Evolutionary conservation across 1,140 invertebrate genomes (phyloP).

Genomic region (Drosophila sechellia): DNA sequence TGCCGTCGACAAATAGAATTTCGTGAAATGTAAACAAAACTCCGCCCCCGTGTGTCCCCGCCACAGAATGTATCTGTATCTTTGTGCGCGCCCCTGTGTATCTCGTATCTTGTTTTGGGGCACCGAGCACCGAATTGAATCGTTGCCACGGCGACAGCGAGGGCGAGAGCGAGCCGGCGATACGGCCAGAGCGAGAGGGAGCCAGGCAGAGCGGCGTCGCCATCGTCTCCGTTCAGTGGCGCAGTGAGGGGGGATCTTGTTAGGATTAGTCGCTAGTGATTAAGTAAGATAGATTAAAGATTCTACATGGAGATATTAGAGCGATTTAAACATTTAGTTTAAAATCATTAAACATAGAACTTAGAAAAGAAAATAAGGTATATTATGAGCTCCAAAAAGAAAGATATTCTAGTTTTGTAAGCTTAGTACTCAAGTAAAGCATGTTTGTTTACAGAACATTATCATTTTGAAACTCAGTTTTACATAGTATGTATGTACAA

Average conservation of each 20-base stretch:
- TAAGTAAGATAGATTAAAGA: no score
- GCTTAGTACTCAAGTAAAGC: no score
- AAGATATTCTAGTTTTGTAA: no score
- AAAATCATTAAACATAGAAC: no score
- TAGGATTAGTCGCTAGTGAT: not conserved
- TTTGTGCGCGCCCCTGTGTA: conserved; percentile 31
- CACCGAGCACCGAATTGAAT: conserved; percentile 41
- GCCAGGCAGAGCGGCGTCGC: conserved; percentile 20
- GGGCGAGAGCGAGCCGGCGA: conserved; percentile 1
- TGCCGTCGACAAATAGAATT: conserved; percentile 82
- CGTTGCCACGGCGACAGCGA: conserved; percentile 29
- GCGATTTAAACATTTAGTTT: no score
- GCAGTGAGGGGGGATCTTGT: not conserved
- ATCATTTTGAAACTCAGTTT: no score
- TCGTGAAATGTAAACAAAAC: conserved; percentile 84
- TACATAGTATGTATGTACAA: no score
- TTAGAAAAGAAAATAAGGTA: no score
- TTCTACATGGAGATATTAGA: no score
- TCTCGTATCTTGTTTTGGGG: conserved; percentile 17
- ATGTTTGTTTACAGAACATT: no score
- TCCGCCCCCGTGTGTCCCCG: conserved; percentile 75
- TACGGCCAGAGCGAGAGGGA: conserved; percentile 1
- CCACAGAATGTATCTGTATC: conserved; percentile 41
- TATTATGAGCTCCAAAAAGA: no score
- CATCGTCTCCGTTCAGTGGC: conserved; percentile 25